phyloP scores from a whole-genome alignment of 2,888 invertebrate species.

The Nomada lathburiana region DNA sequence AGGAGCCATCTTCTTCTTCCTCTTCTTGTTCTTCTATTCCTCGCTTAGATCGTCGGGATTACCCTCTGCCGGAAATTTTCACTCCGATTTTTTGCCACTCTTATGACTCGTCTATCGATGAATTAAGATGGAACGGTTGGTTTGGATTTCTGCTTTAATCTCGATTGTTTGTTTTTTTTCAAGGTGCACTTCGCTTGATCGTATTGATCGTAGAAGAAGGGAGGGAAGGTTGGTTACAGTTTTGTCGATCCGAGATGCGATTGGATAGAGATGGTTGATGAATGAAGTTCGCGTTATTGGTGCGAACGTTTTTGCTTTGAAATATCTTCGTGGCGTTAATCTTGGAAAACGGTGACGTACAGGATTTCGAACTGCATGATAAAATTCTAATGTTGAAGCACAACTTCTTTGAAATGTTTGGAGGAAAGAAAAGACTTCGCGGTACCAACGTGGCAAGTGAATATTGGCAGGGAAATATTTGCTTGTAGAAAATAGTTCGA shows the following conservation, averaged over 20 bases:
- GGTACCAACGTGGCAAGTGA: too few species aligned
- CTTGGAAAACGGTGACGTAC: too few species aligned
- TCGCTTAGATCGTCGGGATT: constrained; percentile 24
- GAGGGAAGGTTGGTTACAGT: background rate
- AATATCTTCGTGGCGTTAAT: too few species aligned
- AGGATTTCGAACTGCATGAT: too few species aligned
- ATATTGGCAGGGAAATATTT: background rate
- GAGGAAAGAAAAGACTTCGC: background rate
- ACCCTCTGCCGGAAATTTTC: constrained; percentile 36
- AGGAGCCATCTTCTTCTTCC: constrained; percentile 60
- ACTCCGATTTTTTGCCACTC: constrained; percentile 29
- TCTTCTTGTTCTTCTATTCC: constrained; percentile 2
- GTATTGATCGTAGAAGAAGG: background rate
- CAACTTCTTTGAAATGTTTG: background rate
- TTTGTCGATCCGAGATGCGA: background rate
- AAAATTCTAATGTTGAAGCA: too few species aligned
- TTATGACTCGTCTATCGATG: constrained; percentile 24
- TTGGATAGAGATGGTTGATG: background rate
- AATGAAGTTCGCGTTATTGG: background rate
- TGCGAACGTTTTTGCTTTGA: too few species aligned
- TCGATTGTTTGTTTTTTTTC: background rate
- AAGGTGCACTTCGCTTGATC: background rate
- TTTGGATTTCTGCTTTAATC: background rate
- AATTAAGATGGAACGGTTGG: constrained; percentile 29
- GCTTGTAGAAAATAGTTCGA: background rate